Base-by-base conservation (phyloP, 2,797 vertebrate species). In the Arrhamphus sclerolepis region DNA sequence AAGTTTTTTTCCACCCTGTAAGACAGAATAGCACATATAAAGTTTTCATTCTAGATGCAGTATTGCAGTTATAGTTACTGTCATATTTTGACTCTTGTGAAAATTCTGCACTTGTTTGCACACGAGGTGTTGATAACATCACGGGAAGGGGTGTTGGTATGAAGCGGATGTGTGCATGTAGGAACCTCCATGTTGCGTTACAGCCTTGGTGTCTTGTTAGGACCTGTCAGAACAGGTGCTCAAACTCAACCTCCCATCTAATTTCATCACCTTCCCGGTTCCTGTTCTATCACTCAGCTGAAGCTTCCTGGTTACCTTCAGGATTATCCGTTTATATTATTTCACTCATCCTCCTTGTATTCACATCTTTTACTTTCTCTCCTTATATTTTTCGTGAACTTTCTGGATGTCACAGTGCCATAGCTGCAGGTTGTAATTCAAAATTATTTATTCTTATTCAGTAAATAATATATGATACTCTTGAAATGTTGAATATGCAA, bases 161-260 rank as follows among this genome's bases (percentile, higher is more conserved):
- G 63, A 85, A 62, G 60, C 24, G 43, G 43, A 59, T 56, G 55
- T 58, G 56, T 44, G 46, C 40, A 21, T 53, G 49, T 56, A 44
- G 10, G 62, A 68, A 10, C 24, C 62, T 78, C 67, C 67, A 50
- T 60, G 28, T 55, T 51, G 52, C 62, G 66, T 75, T 73, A 54
- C 75, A 64, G 75, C 70, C 55, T 48, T 24, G 2, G 62, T 72
- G 67, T 74, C 66, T 72, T 78, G 78, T 84, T 74, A 61, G 63
- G 66, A 69, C 82, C 73, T 82, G 82, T 82, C 68, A 62, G 70
- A 77, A 65, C 72, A 76, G 75, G 66, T 83, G 83, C 68, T 75
- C 16, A 50, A 48, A 40, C 66, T 49, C 44, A 54, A 54, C 70
- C 58, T 49, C 65, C 47, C 3, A 5, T 42, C 61, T 56, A 16